Evolutionary conservation across 1,140 invertebrate species (phyloP).

Genomic region (Euwallacea fornicatus): DNA sequence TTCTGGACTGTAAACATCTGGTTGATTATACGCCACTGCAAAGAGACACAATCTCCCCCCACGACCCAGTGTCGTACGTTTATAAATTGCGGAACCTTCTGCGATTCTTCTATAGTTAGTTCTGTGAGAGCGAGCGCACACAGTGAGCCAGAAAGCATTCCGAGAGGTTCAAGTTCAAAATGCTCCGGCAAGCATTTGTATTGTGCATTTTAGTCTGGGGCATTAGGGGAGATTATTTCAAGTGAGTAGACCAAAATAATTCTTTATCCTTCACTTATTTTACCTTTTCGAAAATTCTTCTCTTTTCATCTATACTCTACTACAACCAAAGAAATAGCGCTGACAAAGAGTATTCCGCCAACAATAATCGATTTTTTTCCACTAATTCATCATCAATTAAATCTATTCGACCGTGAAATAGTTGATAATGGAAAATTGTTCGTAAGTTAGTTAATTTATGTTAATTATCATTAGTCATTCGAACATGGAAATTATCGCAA

Average conservation of each 20-base stretch:
- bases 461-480: not conserved
- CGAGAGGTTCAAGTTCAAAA: slow-evolving; percentile 14
- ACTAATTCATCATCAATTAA: not conserved
- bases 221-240: slow-evolving; percentile 26
- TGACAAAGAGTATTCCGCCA: no score
- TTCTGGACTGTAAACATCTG: not conserved
- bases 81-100: slow-evolving; percentile 21
- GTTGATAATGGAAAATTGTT: not conserved
- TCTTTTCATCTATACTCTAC: no score
- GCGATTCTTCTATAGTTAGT: slow-evolving; percentile 17
- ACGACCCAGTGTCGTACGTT: slow-evolving; percentile 21
- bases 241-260: slow-evolving; percentile 17
- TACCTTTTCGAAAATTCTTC: no score
- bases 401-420: not conserved
- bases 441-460: not conserved
- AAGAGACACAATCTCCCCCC: not conserved
- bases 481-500: not conserved
- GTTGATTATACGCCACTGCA: not conserved
- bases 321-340: no score
- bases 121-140: slow-evolving; percentile 11
- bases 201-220: slow-evolving; percentile 21
- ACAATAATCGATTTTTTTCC: not conserved
- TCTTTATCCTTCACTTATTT: not conserved
- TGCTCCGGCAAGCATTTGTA: slow-evolving; percentile 30
- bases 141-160: not conserved